These are phyloP conservation scores for Enteromius argenteus DNA, from an alignment of 2,797 vertebrate species.

Conservation along the genomic window DNA sequence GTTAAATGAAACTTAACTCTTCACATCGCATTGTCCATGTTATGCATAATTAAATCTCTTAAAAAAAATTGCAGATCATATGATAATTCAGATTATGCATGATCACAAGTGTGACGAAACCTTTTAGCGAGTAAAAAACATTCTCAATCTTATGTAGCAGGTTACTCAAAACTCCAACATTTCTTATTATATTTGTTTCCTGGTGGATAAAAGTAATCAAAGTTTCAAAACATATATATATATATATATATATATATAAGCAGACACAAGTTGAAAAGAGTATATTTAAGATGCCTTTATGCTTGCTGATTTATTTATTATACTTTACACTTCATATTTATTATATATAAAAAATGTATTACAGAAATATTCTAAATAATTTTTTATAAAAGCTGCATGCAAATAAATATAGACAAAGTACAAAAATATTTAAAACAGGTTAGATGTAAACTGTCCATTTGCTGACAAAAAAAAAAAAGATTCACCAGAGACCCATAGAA, in stretches of 20 bases:
- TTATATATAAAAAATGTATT: not conserved
- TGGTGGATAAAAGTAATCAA: not conserved
- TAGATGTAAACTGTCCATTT: not conserved
- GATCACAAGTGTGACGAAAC: not conserved
- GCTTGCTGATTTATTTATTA: not conserved
- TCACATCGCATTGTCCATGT: not conserved
- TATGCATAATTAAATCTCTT: conserved; percentile 17
- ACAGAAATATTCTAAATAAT: not conserved
- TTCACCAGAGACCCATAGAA: not conserved
- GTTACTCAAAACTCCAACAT: not conserved
- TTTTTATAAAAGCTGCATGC: not conserved
- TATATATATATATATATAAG: no score
- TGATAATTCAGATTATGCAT: not conserved
- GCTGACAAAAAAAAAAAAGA: not conserved
- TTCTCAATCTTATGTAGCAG: not conserved
- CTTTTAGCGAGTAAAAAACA: not conserved
- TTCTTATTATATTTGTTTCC: not conserved
- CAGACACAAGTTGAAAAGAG: not conserved
- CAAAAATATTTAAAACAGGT: not conserved
- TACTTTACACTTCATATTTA: not conserved
- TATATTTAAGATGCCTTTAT: not conserved
- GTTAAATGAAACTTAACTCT: not conserved
- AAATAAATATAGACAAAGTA: not conserved
- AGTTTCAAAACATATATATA: not conserved
- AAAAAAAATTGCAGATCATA: not conserved